These are phyloP conservation scores for Accipiter virgatus DNA, from an alignment of 2,113 vertebrate genomes.

Conservation along the genomic window DNA sequence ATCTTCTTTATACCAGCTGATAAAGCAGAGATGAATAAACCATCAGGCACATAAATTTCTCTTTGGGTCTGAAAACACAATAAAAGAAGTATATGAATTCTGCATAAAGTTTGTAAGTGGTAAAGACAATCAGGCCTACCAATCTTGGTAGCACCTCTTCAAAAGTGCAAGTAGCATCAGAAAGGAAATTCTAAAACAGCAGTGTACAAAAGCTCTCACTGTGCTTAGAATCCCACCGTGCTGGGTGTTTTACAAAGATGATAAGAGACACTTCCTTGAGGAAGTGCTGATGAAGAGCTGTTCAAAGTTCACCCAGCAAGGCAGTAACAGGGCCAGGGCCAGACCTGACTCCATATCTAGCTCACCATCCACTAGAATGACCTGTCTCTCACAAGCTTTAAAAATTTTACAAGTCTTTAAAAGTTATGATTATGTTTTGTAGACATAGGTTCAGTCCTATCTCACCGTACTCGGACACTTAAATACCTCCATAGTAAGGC, in stretches of 20 bases:
- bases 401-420: neutral
- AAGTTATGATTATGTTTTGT: neutral
- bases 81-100: neutral
- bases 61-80: neutral
- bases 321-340: neutral
- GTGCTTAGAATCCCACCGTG: neutral
- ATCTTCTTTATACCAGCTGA: neutral
- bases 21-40: neutral
- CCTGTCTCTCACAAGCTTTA: neutral
- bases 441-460: neutral
- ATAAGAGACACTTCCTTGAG: neutral
- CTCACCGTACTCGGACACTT: neutral
- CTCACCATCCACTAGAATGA: neutral
- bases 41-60: neutral
- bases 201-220: neutral
- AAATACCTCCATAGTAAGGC: neutral
- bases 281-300: neutral
- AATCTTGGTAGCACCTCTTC: neutral
- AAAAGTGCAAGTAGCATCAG: neutral
- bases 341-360: neutral
- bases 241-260: neutral
- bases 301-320: neutral
- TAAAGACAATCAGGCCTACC: neutral
- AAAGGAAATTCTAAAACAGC: neutral
- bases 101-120: neutral